Evolutionary conservation across 2,888 invertebrate genomes (phyloP), one percentile per base, ranked within the genome.

Genomic region (Agrotis puta): DNA sequence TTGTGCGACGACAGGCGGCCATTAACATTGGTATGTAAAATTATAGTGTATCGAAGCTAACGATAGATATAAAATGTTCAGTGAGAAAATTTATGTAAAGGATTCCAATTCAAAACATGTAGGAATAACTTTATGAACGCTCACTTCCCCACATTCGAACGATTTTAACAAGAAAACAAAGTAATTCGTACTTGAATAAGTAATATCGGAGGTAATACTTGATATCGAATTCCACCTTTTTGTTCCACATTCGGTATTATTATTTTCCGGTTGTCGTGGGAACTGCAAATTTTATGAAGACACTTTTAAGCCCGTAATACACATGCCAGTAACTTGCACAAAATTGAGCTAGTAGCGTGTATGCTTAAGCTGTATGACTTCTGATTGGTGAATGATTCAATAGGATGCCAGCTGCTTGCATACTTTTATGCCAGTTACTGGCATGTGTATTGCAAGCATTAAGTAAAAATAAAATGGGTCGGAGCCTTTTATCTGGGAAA

Each of bases 111-210:
- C 72, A 69, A 77, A 77, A 76, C 70, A 74, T 84, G 71, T 58
- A 75, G 54, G 76, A 69, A 87, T 85, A 82, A 80, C 61, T 86
- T 85, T 88, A 86, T 86, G 76, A 70, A 64, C 69, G 74, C 70
- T 74, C 79, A 75, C 76, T 83, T 82, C 79, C 84, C 70, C 79
- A 53, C 77, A 43, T 54, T 75, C 74, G 66, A n/a, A 73, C 80
- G 67, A 83, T 83, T 87, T 83, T 72, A 81, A 81, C 76, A 84
- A 78, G 89, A 88, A 89, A 90, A 90, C 88, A 89, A 86, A 87
- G 83, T 86, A 74, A 88, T 89, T 90, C 84, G 54, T 81, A 78
- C 79, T 83, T 79, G 85, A 88, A 85, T 89, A 85, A 86, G 87
- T 87, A 88, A 88, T 87, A 87, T 86, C 76, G 68, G 66, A 88